These are phyloP conservation scores for Anthopleura xanthogrammica DNA, from an alignment of 92 coral and sea anemone species.

Conservation along the genomic window DNA sequence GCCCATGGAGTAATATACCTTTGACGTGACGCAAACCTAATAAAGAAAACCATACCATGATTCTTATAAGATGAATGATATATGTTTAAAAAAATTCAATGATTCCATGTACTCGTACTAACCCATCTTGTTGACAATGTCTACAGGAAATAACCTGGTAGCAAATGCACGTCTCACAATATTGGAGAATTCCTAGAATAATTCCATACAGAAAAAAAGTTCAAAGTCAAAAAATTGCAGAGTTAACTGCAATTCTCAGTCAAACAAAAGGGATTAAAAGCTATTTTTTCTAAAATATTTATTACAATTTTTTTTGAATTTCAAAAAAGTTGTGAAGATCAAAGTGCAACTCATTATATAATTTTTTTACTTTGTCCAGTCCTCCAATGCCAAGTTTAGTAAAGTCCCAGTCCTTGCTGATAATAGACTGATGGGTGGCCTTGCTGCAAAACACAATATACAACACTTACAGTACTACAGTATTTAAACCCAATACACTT, in stretches of 20 bases:
- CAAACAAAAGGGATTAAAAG: too few species aligned
- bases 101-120: neutral
- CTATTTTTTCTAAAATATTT: too few species aligned
- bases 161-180: constrained; percentile 98
- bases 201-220: neutral
- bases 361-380: constrained; percentile 73
- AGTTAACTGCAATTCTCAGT: too few species aligned
- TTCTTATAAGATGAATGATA: neutral
- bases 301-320: too few species aligned
- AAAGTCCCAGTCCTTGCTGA: constrained; percentile 98
- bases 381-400: constrained; percentile 99
- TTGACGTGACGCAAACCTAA: constrained; percentile 89
- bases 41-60: neutral
- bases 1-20: constrained; percentile 91
- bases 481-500: neutral
- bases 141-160: constrained; percentile 90
- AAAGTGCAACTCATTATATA: too few species aligned
- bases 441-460: constrained; percentile 50
- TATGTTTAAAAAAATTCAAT: neutral
- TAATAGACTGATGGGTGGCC: constrained; percentile 94
- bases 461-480: neutral
- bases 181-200: constrained; percentile 84
- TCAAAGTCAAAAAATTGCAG: too few species aligned
- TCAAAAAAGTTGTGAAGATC: too few species aligned
- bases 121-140: constrained; percentile 90